These are phyloP conservation scores for Chlorops oryzae DNA, from an alignment of 1,140 invertebrate species.

Conservation along the genomic window DNA sequence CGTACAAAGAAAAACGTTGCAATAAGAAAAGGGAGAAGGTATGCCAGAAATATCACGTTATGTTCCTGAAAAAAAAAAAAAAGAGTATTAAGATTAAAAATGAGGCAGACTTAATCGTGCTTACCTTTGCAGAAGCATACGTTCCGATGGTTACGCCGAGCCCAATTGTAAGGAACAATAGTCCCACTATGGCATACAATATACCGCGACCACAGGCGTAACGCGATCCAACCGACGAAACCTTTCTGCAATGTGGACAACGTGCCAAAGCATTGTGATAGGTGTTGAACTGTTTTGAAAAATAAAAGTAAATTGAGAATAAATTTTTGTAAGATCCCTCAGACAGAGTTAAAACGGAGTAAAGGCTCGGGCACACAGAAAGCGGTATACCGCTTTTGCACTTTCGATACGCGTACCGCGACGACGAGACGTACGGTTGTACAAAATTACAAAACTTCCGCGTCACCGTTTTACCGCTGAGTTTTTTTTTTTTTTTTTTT, in stretches of 20 bases:
- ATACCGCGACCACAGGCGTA: conserved; percentile 74
- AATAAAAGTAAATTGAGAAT: conserved; percentile 11
- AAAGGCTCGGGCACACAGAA: no score
- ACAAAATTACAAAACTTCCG: no score
- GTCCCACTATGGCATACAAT: conserved; percentile 69
- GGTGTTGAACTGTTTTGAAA: conserved; percentile 77
- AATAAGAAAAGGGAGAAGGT: conserved; percentile 73
- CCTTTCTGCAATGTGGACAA: conserved; percentile 91
- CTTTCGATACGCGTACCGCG: no score
- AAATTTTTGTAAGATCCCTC: background rate
- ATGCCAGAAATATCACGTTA: conserved; percentile 76
- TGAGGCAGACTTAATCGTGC: background rate
- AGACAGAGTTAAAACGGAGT: no score
- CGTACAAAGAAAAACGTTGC: conserved; percentile 67
- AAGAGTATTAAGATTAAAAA: conserved; percentile 5
- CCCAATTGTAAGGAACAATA: conserved; percentile 67
- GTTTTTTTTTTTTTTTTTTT: no score
- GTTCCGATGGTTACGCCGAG: conserved; percentile 70
- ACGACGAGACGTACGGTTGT: no score
- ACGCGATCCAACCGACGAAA: conserved; percentile 82
- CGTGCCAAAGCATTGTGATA: conserved; percentile 89
- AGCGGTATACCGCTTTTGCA: no score
- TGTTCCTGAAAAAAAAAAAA: conserved; percentile 50
- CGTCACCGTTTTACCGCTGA: no score
- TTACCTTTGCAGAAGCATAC: conserved; percentile 48